Evolutionary conservation across 2,888 invertebrate genomes (phyloP), one percentile per base, ranked within the genome.

Genomic region (Alloscopus bannaensis): DNA sequence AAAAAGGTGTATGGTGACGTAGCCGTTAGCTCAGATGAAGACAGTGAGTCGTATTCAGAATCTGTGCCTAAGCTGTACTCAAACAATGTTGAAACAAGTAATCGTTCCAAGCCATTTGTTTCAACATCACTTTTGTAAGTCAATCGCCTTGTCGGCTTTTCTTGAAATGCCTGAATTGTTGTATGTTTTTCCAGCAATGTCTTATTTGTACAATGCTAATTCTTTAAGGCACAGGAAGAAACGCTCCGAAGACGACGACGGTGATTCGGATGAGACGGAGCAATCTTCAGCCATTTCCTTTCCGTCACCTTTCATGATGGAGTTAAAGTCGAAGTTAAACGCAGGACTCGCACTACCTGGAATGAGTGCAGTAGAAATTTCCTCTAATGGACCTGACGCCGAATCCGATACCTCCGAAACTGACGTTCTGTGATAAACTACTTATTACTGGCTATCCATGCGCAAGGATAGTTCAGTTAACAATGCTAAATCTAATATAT

Each of bases 1-100:
- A 18, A 22, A 6, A 40, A 55, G n/a, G 36, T 45, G 8, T 73
- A 55, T 29, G 73, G 73, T 11, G 24, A 47, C 16, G 50, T 26
- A 3, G 11, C 22, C 6, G 45, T 26, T 1, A 45, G 26, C 2
- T 20, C 29, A 28, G 29, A 18, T 18, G 45, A 42, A 1, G 57
- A 55, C 1, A 60, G 68, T 0, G 20, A 26, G 3, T 29, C 42
- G n/a, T 22, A 55, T 36, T 6, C 8, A 36, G 36, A 13, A 36
- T 13, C 13, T 6, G 8, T 36, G 13, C 36, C 13, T 13, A 36
- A 36, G 36, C 13, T 6, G 36, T 36, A 36, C n/a, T n/a, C n/a
- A n/a, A n/a, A n/a, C n/a, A n/a, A n/a, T n/a, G n/a, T n/a, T n/a
- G n/a, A n/a, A n/a, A n/a, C n/a, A n/a, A n/a, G n/a, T n/a, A n/a